Base-by-base conservation (phyloP, 1,140 invertebrate genomes). In the Pantala flavescens region DNA sequence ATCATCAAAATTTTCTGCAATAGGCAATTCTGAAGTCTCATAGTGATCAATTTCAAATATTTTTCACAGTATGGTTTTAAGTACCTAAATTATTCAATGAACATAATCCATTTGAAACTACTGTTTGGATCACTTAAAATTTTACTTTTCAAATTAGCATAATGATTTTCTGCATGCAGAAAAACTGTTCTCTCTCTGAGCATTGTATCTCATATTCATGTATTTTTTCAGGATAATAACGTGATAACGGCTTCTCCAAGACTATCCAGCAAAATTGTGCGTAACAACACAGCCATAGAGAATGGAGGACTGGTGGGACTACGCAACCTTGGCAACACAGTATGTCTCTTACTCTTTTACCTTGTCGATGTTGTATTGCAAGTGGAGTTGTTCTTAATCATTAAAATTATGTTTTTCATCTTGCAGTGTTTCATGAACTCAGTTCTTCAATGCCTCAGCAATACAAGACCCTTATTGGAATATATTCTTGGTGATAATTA, bases 391-490 rank as follows among this genome's bases (percentile, higher is more conserved):
- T 24, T 73, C 63, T 49, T 10, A 16, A 73, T 5, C 72, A 28
- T 19, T 70, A 21, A 73, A 73, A 72, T 70, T 21, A 75, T 73
- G 70, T 77, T 71, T 74, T 75, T 80, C 36, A 74, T 74, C 76
- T 84, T 81, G 71, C 83, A 90, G 83, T 98, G 96, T 84, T 98
- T 97, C 84, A 97, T 98, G 94, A 98, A 98, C 86, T 95, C 93
- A 77, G 93, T 98, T 23, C 87, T 97, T 14, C 96, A 98, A 86
- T 97, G 96, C 81, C 84, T 98, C 79, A 94, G 93, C 78, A 95
- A 96, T 82, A 96, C 93, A 16, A 86, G 86, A 80, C 89, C 88
- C 24, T 83, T 97, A 42, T 82, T 94, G 49, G 93, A 95, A 78
- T 95, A 93, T 80, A 82, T 93, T 72, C 78, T 89, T 74, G 87